Conservation (phyloP, 2,888 invertebrate species). For the Phymatocera aterrima region DNA sequence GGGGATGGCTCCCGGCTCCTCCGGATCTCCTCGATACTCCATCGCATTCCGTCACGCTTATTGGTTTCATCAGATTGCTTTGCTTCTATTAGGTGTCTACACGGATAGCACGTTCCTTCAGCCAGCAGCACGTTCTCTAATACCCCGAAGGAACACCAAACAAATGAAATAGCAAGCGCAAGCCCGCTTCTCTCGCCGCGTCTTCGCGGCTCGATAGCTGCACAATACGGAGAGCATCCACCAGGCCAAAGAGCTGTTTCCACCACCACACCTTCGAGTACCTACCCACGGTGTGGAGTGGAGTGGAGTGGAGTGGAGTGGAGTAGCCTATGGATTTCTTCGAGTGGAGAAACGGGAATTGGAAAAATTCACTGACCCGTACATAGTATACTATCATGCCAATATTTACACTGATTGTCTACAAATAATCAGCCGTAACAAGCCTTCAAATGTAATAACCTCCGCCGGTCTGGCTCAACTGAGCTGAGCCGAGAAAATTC, state of each 20-base stretch:
- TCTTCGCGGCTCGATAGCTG: conserved; percentile 50
- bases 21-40: conserved; percentile 36
- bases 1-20: conserved; percentile 28
- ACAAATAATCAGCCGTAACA: conserved; percentile 43
- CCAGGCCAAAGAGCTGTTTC: conserved; percentile 49
- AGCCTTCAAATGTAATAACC: conserved; percentile 53
- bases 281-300: conserved; percentile 15
- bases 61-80: conserved; percentile 73
- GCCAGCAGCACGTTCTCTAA: conserved; percentile 66
- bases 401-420: conserved; percentile 52
- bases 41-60: conserved; percentile 72
- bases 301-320: too few relatives aligned
- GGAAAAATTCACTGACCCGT: conserved; percentile 56
- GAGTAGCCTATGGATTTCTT: neutral
- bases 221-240: conserved; percentile 53
- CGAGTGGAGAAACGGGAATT: conserved; percentile 13
- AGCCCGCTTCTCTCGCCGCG: conserved; percentile 38
- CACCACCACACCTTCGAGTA: conserved; percentile 27
- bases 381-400: conserved; percentile 48
- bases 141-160: conserved; percentile 68
- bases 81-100: conserved; percentile 70
- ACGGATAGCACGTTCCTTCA: conserved; percentile 64
- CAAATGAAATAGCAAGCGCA: conserved; percentile 61
- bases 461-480: neutral
- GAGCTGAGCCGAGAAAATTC: conserved; percentile 8